These are phyloP conservation scores for Lepidocolaptes lacrymiger DNA, from an alignment of 2,797 vertebrate species.

Conservation along the genomic window DNA sequence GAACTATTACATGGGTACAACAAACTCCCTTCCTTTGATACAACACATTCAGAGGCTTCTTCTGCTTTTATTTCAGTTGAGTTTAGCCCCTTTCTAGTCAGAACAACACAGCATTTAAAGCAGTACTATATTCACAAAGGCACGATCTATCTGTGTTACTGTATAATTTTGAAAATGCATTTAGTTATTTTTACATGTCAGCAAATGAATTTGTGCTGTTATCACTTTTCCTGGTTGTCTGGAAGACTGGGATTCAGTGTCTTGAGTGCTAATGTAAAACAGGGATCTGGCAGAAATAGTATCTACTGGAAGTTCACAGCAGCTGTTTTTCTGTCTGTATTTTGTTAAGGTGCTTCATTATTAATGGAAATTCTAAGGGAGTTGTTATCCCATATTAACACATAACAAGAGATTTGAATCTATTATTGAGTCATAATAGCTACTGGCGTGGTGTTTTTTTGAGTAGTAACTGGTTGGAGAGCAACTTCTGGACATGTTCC, in stretches of 20 bases:
- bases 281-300: background rate
- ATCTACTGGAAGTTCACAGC: background rate
- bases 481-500: slow-evolving; percentile 66
- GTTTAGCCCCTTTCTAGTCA: background rate
- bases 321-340: slow-evolving; percentile 11
- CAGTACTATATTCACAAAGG: background rate
- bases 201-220: background rate
- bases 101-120: background rate
- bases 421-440: slow-evolving; percentile 49
- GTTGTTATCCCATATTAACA: slow-evolving; percentile 23
- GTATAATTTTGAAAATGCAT: background rate
- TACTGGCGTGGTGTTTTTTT: slow-evolving; percentile 29
- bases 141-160: background rate
- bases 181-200: background rate
- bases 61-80: background rate
- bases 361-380: slow-evolving; percentile 37
- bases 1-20: background rate
- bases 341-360: slow-evolving; percentile 25
- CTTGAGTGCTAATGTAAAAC: background rate
- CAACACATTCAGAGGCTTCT: background rate
- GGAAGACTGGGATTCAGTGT: background rate
- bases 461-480: slow-evolving; percentile 42
- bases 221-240: background rate
- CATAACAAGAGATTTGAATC: slow-evolving; percentile 56
- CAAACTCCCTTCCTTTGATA: background rate